Evolutionary conservation across 2,113 vertebrate genomes (phyloP).

Genomic region (Pelvicachromis taeniatus): DNA sequence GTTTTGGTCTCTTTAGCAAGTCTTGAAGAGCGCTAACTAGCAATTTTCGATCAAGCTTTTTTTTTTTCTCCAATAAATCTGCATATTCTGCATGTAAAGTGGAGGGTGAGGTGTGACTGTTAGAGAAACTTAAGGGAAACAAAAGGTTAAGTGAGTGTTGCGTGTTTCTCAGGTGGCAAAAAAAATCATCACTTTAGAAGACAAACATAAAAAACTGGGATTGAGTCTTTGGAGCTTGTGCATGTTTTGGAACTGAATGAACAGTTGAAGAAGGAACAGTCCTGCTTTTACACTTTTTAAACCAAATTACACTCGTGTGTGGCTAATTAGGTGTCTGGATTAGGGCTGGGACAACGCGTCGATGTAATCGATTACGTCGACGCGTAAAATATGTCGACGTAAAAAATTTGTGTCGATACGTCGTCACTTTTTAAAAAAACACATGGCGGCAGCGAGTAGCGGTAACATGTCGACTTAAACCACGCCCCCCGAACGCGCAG

Average conservation of each 20-base stretch:
- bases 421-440: too few species aligned
- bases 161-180: not conserved
- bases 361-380: too few species aligned
- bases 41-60: rapidly evolving
- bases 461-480: too few species aligned
- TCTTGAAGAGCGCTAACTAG: not conserved
- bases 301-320: rapidly evolving
- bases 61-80: not conserved
- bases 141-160: not conserved
- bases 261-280: rapidly evolving
- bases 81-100: not conserved
- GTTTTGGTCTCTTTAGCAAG: not conserved
- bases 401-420: too few species aligned
- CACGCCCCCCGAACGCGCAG: too few species aligned
- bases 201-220: not conserved
- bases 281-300: not conserved
- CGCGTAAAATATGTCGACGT: too few species aligned
- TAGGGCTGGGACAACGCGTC: too few species aligned
- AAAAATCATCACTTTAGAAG: not conserved
- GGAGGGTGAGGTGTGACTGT: not conserved
- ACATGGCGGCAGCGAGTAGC: too few species aligned
- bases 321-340: not conserved
- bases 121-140: not conserved
- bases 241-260: rapidly evolving
- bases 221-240: rapidly evolving